A percentile compares a stretch with the other conserved stretches of the same genome.
Evolutionary conservation across 2,113 vertebrate species (phyloP).

Genomic region (Eira barbara): DNA sequence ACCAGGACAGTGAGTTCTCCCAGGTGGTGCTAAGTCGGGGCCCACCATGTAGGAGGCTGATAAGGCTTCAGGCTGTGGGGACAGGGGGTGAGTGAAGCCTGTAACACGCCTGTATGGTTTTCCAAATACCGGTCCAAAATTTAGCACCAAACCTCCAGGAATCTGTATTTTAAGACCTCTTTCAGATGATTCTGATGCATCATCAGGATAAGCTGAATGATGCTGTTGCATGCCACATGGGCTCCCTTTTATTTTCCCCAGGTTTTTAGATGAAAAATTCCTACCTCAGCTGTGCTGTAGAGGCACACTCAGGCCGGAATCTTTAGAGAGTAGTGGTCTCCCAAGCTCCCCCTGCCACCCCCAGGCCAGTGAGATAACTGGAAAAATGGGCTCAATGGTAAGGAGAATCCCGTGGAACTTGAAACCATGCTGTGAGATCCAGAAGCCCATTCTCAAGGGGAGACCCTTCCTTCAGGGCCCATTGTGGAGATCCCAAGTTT

Average conservation of each 20-base stretch:
- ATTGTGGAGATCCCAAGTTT: neutral
- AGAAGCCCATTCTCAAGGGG: neutral
- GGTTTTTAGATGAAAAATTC: neutral
- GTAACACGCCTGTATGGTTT: neutral
- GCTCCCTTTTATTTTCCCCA: neutral
- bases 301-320: neutral
- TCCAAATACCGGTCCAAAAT: neutral
- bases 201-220: neutral
- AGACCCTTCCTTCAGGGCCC: neutral
- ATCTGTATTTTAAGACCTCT: neutral
- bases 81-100: neutral
- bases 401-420: neutral
- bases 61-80: neutral
- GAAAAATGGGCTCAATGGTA: neutral
- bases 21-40: neutral
- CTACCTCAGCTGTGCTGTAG: neutral
- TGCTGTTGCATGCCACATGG: neutral
- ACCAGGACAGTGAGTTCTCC: neutral
- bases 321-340: neutral
- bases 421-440: neutral
- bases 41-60: neutral
- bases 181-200: neutral
- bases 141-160: neutral
- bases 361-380: neutral
- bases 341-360: neutral